Conservation (phyloP, 2,888 invertebrate genomes). For the Pteria penguin region DNA sequence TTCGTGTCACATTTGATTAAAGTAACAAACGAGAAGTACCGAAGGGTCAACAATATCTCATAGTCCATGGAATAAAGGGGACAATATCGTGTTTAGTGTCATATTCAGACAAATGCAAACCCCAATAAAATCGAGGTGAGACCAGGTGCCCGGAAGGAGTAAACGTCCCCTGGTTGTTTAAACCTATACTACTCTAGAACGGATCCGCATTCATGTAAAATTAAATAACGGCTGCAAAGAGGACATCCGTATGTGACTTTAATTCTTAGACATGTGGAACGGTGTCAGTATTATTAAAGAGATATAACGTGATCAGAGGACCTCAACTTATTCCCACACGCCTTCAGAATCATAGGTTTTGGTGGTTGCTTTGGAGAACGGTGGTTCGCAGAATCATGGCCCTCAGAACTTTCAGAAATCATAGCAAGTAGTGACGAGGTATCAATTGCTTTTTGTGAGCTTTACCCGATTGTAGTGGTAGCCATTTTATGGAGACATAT, state of each 20-base stretch:
- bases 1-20: constrained; percentile 32
- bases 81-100: no score
- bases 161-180: no score
- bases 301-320: background rate
- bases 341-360: constrained; percentile 23
- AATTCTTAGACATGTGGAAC: constrained; percentile 21
- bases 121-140: no score
- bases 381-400: constrained; percentile 32
- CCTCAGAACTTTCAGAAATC: constrained; percentile 1
- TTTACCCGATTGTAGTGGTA: constrained; percentile 30
- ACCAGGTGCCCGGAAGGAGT: no score
- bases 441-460: constrained; percentile 30
- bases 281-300: constrained; percentile 17
- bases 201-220: constrained; percentile 30
- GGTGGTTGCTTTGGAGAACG: constrained; percentile 14
- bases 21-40: no score
- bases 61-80: no score
- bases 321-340: constrained; percentile 21
- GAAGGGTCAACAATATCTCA: no score
- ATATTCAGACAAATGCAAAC: no score
- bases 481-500: constrained; percentile 26
- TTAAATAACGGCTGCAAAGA: constrained; percentile 28
- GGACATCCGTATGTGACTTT: constrained; percentile 21
- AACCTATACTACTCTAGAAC: constrained; percentile 32
- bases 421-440: background rate